Percentiles rank a stretch among this genome's conserved stretches.
Evolutionary conservation across 2,888 invertebrate species (phyloP).

Genomic region (Lamellibrachia columna): DNA sequence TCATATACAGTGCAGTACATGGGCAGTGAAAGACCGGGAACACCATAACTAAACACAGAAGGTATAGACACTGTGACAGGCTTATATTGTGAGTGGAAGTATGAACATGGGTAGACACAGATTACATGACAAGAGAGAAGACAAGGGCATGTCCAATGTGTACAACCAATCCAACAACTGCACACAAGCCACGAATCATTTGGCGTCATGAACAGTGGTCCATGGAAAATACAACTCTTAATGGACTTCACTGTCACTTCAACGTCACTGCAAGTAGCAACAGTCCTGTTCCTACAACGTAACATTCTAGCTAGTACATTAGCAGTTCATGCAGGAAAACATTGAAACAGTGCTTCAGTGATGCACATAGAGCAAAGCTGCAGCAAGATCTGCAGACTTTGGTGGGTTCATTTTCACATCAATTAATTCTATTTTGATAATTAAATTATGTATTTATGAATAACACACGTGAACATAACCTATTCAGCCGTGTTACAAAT

Average conservation of each 20-base stretch:
- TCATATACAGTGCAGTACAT: background rate
- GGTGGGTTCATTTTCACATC: background rate
- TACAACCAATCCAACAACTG: background rate
- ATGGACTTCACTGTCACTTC: background rate
- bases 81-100: no score
- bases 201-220: background rate
- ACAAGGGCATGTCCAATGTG: background rate
- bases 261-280: background rate
- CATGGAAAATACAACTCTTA: background rate
- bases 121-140: background rate
- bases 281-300: background rate
- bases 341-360: background rate
- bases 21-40: background rate
- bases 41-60: background rate
- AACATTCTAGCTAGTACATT: background rate
- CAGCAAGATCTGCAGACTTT: background rate
- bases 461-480: background rate
- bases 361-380: background rate
- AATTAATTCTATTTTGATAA: background rate
- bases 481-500: background rate
- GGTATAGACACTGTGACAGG: background rate
- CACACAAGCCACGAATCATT: background rate
- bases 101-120: background rate
- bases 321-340: background rate
- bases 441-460: background rate